Conservation (phyloP, 2,888 invertebrate genomes). For the Boloria euphrosyne region DNA sequence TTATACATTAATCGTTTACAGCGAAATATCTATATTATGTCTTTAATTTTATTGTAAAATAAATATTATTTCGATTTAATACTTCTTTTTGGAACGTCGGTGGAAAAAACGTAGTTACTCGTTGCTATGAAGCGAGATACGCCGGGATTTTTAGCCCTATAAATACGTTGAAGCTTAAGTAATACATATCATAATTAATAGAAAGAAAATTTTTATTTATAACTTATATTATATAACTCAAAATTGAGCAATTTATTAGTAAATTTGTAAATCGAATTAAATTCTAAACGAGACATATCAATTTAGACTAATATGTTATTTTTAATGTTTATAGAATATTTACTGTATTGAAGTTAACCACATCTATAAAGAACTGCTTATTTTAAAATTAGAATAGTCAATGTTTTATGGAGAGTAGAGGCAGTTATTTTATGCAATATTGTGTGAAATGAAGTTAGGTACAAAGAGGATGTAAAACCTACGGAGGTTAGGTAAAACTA, state of each 20-base stretch:
- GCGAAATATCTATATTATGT: no score
- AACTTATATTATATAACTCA: conserved; percentile 3
- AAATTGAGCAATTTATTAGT: conserved; percentile 24
- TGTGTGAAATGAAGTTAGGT: no score
- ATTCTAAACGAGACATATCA: conserved; percentile 25
- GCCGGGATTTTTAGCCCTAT: neutral
- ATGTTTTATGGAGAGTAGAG: conserved; percentile 7
- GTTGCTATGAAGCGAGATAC: neutral
- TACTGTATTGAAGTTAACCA: conserved; percentile 10
- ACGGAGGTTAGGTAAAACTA: no score
- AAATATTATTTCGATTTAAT: no score
- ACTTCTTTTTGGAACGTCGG: neutral
- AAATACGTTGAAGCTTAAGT: neutral
- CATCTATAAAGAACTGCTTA: neutral
- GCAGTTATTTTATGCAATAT: neutral
- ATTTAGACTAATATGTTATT: conserved; percentile 21
- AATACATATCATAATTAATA: conserved; percentile 6
- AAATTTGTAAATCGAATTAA: conserved; percentile 22
- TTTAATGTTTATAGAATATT: conserved; percentile 23
- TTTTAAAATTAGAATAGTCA: conserved; percentile 1
- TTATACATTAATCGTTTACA: neutral
- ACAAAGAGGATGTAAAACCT: no score
- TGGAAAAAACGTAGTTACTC: neutral
- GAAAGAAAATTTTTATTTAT: conserved; percentile 11
- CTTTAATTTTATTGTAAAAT: no score